These are phyloP conservation scores for Leptura quadrifasciata DNA, from an alignment of 2,888 invertebrate species.

Conservation along the genomic window DNA sequence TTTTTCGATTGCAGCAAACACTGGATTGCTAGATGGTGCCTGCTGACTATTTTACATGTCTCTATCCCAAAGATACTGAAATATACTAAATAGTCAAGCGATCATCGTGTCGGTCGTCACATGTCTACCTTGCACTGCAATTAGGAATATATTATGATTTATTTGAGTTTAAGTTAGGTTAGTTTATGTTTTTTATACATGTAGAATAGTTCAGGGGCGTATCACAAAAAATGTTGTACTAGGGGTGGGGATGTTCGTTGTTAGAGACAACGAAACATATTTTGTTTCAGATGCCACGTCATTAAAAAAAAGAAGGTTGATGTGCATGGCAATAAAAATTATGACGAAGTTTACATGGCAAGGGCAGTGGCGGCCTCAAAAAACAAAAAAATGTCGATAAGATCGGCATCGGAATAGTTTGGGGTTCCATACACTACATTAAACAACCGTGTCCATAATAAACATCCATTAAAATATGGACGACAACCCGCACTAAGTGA, in stretches of 20 bases:
- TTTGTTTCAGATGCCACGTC: constrained; percentile 21
- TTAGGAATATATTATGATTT: not conserved
- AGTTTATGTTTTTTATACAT: constrained; percentile 1
- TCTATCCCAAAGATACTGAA: no score
- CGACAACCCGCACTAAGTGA: constrained; percentile 6
- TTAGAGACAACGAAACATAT: not conserved
- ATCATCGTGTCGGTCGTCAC: no score
- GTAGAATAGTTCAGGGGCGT: not conserved
- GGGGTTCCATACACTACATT: constrained; percentile 39
- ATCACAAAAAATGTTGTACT: not conserved
- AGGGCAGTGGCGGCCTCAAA: constrained; percentile 16
- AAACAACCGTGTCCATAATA: constrained; percentile 19
- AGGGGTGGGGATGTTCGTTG: not conserved
- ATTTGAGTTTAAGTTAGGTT: constrained; percentile 11
- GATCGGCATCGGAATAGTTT: constrained; percentile 24
- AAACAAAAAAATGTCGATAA: constrained; percentile 12
- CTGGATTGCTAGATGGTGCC: no score
- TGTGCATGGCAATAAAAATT: constrained; percentile 8
- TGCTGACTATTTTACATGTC: no score
- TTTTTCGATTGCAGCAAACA: no score
- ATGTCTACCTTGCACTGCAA: no score
- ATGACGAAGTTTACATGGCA: constrained; percentile 1
- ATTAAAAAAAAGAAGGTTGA: not conserved
- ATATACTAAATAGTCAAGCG: no score
- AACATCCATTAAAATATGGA: constrained; percentile 16